Conservation (phyloP, 2,888 invertebrate species). For the Dicranocentrus wangi region DNA sequence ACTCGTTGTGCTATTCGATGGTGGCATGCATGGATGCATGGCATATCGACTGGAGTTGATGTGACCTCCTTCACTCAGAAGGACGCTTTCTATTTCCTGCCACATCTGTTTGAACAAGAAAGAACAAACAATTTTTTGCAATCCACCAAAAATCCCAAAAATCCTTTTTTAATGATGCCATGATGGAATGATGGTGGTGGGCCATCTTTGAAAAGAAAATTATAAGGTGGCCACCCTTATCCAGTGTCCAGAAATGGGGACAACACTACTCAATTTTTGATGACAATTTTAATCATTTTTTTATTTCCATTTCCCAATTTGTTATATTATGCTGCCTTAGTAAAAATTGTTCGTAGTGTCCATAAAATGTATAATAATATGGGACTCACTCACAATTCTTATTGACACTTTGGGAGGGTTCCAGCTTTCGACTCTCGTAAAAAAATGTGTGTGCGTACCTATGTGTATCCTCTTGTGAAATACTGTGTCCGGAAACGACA, state of each 20-base stretch:
- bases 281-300: too few species aligned
- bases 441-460: too few species aligned
- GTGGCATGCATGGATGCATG: conserved; percentile 51
- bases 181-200: too few species aligned
- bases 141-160: neutral
- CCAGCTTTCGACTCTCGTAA: conserved; percentile 14
- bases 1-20: conserved; percentile 45
- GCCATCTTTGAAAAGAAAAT: too few species aligned
- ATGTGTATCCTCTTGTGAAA: conserved; percentile 55
- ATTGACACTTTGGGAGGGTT: conserved; percentile 59
- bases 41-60: conserved; percentile 51
- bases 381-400: too few species aligned
- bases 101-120: conserved; percentile 65
- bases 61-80: conserved; percentile 72
- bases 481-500: conserved; percentile 59
- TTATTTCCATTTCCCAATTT: too few species aligned
- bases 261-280: too few species aligned
- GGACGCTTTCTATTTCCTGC: conserved; percentile 72
- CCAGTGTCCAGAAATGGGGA: too few species aligned
- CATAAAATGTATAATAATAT: too few species aligned
- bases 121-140: conserved; percentile 25
- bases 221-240: too few species aligned
- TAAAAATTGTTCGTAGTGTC: too few species aligned
- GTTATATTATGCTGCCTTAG: too few species aligned
- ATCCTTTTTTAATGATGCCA: neutral